Evolutionary conservation across 2,888 invertebrate genomes (phyloP).

Genomic region (Eupithecia dodoneata): DNA sequence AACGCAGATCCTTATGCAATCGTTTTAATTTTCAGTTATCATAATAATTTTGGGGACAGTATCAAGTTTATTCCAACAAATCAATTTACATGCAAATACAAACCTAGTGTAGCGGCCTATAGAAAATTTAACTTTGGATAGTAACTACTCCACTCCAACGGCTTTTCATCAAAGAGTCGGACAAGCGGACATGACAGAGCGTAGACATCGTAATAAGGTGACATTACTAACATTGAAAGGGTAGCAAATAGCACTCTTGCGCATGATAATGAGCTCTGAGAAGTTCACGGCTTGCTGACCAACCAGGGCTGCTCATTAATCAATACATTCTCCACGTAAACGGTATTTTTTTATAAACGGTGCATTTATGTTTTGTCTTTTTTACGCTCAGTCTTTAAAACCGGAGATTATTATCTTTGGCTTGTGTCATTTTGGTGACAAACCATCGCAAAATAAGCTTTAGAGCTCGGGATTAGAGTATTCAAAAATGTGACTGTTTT

Average conservation of each 20-base stretch:
- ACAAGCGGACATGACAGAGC: not conserved
- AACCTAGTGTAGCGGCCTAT: not conserved
- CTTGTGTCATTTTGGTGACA: constrained; percentile 9
- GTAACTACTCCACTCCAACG: not conserved
- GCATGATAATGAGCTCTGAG: constrained; percentile 62
- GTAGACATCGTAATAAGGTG: constrained; percentile 2
- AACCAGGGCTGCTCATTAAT: constrained; percentile 70
- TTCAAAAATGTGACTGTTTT: not conserved
- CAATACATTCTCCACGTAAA: constrained; percentile 61
- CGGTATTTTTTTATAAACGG: constrained; percentile 47
- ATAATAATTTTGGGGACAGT: not conserved
- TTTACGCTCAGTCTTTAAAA: constrained; percentile 17
- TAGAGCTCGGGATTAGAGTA: not conserved
- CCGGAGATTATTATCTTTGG: constrained; percentile 10
- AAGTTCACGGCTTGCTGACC: constrained; percentile 71
- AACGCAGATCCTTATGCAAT: not conserved
- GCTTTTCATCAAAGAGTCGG: not conserved
- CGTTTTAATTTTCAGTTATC: not conserved
- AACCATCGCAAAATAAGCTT: constrained; percentile 1
- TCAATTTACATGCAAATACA: not conserved
- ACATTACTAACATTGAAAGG: constrained; percentile 42
- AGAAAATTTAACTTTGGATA: not conserved
- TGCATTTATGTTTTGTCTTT: constrained; percentile 43
- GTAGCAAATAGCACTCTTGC: constrained; percentile 47
- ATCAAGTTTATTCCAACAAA: not conserved